A percentile compares a stretch with the other conserved stretches of the same genome.
phyloP scores from a whole-genome alignment of 2,888 invertebrate species.

The Rhynchonema sp. region DNA sequence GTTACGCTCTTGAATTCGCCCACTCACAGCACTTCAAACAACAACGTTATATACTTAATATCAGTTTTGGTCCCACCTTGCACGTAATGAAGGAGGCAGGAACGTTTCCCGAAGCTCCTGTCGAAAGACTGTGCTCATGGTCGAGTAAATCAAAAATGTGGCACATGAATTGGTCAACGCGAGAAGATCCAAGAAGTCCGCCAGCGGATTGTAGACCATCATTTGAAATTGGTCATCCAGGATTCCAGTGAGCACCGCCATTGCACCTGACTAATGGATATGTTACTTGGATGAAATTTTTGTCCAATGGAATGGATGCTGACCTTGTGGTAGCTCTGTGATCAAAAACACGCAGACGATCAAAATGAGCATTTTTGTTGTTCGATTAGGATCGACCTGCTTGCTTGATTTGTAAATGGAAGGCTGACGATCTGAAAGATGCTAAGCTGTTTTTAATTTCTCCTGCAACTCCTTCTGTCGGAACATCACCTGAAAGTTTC shows the following conservation, averaged over 20 bases:
- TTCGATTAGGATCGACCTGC: slow-evolving; percentile 17
- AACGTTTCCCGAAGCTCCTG: slow-evolving; percentile 5
- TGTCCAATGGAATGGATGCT: slow-evolving; percentile 14
- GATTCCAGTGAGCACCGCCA: slow-evolving; percentile 31
- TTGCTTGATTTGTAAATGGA: no score
- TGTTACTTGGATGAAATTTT: background rate
- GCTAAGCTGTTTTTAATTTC: no score
- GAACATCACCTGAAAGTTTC: no score
- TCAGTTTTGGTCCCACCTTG: no score
- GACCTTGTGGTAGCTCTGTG: slow-evolving; percentile 35
- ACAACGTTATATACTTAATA: no score
- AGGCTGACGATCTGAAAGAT: no score
- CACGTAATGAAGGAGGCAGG: background rate
- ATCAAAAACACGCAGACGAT: slow-evolving; percentile 33
- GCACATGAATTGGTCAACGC: slow-evolving; percentile 34
- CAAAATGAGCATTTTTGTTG: slow-evolving; percentile 35
- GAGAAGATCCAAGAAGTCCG: slow-evolving; percentile 31
- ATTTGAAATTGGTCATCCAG: slow-evolving; percentile 22
- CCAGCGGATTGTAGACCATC: slow-evolving; percentile 26
- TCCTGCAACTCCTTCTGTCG: no score
- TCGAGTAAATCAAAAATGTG: slow-evolving; percentile 36
- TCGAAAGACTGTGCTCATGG: slow-evolving; percentile 36
- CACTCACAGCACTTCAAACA: no score
- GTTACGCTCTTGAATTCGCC: no score
- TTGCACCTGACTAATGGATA: no score